A percentile compares a stretch with the other conserved stretches of the same genome.
phyloP scores from a whole-genome alignment of 2,797 vertebrate species.

The Pseudotriccus pelzelni region DNA sequence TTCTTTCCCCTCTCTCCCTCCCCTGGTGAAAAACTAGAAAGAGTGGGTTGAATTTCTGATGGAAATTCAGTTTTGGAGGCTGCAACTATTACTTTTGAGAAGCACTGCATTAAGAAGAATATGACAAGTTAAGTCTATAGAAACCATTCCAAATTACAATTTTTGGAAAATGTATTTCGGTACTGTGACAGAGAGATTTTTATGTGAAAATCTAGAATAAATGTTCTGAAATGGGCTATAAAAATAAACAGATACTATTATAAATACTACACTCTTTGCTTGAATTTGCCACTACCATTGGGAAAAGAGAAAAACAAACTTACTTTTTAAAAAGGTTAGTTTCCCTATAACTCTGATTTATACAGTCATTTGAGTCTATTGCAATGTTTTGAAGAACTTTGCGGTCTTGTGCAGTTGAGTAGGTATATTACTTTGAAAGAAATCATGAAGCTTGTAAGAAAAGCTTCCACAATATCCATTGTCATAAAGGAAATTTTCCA shows the following conservation, averaged over 20 bases:
- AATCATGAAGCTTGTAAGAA: neutral
- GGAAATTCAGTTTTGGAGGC: neutral
- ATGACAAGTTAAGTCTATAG: neutral
- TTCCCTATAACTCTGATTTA: neutral
- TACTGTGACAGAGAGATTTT: neutral
- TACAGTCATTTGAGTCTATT: neutral
- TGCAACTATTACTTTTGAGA: neutral
- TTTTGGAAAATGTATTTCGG: neutral
- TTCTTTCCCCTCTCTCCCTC: accelerated
- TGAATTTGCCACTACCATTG: neutral
- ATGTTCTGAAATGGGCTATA: neutral
- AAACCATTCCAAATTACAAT: neutral
- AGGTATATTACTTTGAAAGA: neutral
- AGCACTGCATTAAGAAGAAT: neutral
- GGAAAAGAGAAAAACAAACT: neutral
- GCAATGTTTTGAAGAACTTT: neutral
- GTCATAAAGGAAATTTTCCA: neutral
- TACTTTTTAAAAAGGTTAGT: neutral
- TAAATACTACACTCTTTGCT: neutral
- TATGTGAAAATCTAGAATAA: neutral
- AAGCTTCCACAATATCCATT: neutral
- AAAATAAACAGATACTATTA: neutral
- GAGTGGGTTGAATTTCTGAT: neutral
- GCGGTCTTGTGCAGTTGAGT: neutral
- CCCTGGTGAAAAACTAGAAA: neutral